These are phyloP conservation scores for Chalcosyrphus nemorum DNA, from an alignment of 2,888 invertebrate genomes.

Conservation along the genomic window DNA sequence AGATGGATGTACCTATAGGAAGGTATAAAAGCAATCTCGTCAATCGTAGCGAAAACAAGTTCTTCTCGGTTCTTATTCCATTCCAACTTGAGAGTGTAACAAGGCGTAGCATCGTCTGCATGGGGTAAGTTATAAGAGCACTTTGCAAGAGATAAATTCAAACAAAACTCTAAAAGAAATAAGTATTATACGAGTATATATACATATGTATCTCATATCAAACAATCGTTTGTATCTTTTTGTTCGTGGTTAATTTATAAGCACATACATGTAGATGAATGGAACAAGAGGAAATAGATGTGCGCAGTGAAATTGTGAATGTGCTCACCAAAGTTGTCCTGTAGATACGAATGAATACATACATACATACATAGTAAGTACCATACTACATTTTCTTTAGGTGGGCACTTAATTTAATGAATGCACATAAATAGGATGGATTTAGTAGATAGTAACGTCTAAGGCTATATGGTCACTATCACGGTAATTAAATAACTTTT, in stretches of 20 bases:
- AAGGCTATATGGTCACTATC: no score
- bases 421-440: constrained; percentile 61
- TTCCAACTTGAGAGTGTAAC: constrained; percentile 58
- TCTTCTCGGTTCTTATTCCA: constrained; percentile 24
- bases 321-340: constrained; percentile 49
- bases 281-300: background rate
- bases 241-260: constrained; percentile 67
- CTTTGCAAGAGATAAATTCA: constrained; percentile 66
- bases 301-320: constrained; percentile 35
- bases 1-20: no score
- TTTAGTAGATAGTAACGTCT: constrained; percentile 10
- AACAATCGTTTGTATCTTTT: constrained; percentile 51
- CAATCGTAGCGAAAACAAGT: constrained; percentile 49
- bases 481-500: constrained; percentile 28
- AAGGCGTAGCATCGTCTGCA: constrained; percentile 54
- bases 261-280: constrained; percentile 39
- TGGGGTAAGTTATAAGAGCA: constrained; percentile 69
- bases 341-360: constrained; percentile 10
- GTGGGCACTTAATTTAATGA: constrained; percentile 68
- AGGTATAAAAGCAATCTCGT: constrained; percentile 5
- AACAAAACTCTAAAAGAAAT: constrained; percentile 48
- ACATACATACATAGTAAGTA: no score
- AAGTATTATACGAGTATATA: background rate
- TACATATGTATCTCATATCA: background rate
- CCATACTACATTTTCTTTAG: background rate